Evolutionary conservation across 2,797 vertebrate genomes (phyloP).

Genomic region (Sebastes nivosus): DNA sequence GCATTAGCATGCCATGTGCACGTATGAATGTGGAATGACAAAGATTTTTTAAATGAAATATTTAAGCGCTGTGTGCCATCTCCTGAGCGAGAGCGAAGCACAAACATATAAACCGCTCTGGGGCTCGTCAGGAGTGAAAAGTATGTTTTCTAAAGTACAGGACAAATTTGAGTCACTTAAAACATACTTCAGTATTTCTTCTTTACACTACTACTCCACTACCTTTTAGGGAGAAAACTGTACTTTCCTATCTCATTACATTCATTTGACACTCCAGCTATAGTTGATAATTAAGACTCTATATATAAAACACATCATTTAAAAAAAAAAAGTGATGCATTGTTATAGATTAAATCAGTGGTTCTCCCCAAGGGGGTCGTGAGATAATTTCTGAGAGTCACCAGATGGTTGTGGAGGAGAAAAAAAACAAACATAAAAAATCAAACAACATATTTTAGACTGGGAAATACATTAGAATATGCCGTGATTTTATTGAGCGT

Average conservation of each 20-base stretch:
- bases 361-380: no score
- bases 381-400: no score
- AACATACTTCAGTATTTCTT: neutral
- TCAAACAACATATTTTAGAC: no score
- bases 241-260: neutral
- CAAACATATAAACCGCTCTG: conserved; percentile 37
- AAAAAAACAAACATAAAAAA: no score
- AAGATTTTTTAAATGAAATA: conserved; percentile 70
- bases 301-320: neutral
- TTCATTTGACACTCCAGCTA: neutral
- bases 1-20: conserved; percentile 46
- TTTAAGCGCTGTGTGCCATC: conserved; percentile 57
- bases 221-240: neutral
- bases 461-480: no score
- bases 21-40: conserved; percentile 62
- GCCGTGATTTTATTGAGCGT: no score
- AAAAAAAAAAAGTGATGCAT: neutral
- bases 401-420: no score
- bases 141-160: conserved; percentile 21
- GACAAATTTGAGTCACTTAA: neutral
- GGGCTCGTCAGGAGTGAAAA: conserved; percentile 7
- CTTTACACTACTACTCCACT: neutral
- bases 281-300: neutral
- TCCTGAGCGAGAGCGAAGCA: conserved; percentile 43
- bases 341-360: neutral